These are phyloP conservation scores for Lysandra bellargus DNA, from an alignment of 2,888 invertebrate genomes.

Conservation along the genomic window DNA sequence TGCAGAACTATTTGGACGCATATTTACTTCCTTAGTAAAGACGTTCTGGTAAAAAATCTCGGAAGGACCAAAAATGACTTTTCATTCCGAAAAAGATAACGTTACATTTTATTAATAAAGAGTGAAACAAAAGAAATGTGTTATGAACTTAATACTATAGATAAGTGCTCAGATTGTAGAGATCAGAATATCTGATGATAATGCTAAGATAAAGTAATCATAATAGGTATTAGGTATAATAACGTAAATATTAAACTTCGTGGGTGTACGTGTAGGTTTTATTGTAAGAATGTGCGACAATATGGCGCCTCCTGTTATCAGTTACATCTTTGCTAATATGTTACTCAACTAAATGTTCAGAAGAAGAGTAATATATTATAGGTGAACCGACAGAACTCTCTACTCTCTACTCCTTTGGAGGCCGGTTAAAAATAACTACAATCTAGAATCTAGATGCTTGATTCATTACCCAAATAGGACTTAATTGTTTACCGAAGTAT, in stretches of 20 bases:
- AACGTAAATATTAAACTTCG: background rate
- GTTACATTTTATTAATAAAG: background rate
- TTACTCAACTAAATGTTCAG: background rate
- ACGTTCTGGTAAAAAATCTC: background rate
- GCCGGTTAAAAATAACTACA: background rate
- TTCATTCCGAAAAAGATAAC: background rate
- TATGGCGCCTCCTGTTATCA: slow-evolving; percentile 21
- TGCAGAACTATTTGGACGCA: background rate
- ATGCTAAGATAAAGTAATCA: background rate
- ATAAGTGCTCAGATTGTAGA: background rate
- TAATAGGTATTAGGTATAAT: background rate
- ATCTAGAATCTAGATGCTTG: too few relatives aligned
- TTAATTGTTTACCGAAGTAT: too few relatives aligned
- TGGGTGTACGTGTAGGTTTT: slow-evolving; percentile 24
- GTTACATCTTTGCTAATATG: slow-evolving; percentile 29
- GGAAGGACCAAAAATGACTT: background rate
- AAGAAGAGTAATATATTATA: background rate
- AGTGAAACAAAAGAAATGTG: background rate
- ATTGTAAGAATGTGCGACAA: slow-evolving; percentile 21
- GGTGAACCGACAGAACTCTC: background rate
- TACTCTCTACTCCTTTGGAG: background rate
- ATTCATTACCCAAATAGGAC: too few relatives aligned
- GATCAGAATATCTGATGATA: slow-evolving; percentile 4
- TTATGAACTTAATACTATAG: background rate
- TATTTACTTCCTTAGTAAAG: too few relatives aligned